A percentile compares a stretch with the other conserved stretches of the same genome.
These are phyloP conservation scores for Lethenteron camtschaticum DNA, from an alignment of 2,113 vertebrate genomes.

Conservation along the genomic window DNA sequence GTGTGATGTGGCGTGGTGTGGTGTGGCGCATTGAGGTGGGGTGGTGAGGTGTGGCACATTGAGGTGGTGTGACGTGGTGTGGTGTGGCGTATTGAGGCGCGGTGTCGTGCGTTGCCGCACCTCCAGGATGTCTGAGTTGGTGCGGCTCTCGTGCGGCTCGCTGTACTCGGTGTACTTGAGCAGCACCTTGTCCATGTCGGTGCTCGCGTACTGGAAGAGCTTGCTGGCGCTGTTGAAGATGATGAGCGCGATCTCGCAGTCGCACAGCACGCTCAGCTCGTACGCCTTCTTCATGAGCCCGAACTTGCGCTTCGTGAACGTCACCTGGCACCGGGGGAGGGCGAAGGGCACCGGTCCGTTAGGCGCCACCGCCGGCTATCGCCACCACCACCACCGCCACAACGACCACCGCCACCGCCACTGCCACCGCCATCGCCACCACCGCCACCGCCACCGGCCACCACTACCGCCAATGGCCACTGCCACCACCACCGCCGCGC, in stretches of 20 bases:
- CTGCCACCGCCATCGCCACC: too few species aligned
- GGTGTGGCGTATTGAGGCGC: background rate
- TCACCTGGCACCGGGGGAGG: constrained; percentile 29
- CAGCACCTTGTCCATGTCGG: constrained; percentile 76
- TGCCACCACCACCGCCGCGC: too few species aligned
- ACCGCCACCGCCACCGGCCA: too few species aligned
- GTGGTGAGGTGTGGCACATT: too few species aligned
- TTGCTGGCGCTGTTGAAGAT: constrained; percentile 91
- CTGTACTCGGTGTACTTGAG: constrained; percentile 92
- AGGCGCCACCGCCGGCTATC: too few species aligned
- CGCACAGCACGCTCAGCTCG: constrained; percentile 77
- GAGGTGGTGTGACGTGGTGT: too few species aligned
- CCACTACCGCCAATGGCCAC: too few species aligned
- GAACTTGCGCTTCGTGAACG: constrained; percentile 83
- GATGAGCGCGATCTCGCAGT: constrained; percentile 94
- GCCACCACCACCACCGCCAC: too few species aligned
- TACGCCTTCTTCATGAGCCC: constrained; percentile 96
- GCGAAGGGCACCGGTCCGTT: background rate
- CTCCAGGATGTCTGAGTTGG: constrained; percentile 72
- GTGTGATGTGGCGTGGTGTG: too few species aligned
- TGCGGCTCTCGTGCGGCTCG: constrained; percentile 79
- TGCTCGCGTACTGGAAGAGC: constrained; percentile 91
- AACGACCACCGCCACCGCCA: too few species aligned
- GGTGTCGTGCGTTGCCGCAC: constrained; percentile 17
- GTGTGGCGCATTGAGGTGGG: too few species aligned